phyloP scores from a whole-genome alignment of 1,140 invertebrate species.

The Hormaphis cornu region DNA sequence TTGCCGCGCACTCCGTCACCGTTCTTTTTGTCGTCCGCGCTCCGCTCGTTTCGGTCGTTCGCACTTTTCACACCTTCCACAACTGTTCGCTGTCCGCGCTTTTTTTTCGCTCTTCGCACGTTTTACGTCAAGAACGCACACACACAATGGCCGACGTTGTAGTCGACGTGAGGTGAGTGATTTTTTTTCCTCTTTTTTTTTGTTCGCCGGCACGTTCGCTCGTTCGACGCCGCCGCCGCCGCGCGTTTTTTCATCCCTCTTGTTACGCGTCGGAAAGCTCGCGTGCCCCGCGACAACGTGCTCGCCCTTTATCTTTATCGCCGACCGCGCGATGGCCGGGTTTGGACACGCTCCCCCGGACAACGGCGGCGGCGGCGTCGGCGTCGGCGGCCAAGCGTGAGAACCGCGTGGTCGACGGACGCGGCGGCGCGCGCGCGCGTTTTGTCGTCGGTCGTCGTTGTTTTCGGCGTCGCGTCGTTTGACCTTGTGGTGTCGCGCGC shows the following conservation, averaged over 20 bases:
- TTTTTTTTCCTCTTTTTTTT: no score
- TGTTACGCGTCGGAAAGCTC: background rate
- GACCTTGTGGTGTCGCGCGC: background rate
- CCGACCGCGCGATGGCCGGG: background rate
- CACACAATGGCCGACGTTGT: conserved; percentile 26
- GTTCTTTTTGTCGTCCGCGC: conserved; percentile 20
- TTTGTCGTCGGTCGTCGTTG: background rate
- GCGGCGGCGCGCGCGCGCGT: background rate
- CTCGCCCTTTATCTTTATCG: no score
- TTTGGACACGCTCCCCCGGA: background rate
- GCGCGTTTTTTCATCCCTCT: no score
- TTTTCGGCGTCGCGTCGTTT: background rate
- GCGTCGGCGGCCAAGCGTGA: background rate
- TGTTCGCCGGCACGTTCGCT: background rate
- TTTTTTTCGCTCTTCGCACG: background rate
- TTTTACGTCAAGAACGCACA: background rate
- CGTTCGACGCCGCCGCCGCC: background rate
- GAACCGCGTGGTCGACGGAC: background rate
- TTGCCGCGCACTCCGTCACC: background rate
- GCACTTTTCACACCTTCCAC: conserved; percentile 1
- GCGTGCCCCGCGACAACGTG: background rate
- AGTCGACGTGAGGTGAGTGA: conserved; percentile 14
- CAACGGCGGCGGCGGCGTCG: background rate
- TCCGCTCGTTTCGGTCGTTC: background rate
- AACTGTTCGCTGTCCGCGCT: background rate